phyloP scores from a whole-genome alignment of 2,797 vertebrate species.

The Esox masquinongy region DNA sequence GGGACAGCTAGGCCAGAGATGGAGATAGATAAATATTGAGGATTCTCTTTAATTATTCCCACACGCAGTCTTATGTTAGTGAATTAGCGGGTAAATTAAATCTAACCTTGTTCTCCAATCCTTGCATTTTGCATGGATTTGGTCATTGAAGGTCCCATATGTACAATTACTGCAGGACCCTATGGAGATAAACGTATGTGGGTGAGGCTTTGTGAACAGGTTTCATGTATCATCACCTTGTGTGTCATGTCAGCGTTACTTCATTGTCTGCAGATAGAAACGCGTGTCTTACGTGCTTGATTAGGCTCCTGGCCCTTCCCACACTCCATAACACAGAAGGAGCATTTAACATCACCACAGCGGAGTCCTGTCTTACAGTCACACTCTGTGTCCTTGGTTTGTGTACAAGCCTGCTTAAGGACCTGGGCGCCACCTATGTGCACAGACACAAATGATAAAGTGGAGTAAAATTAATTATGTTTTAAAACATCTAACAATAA shows the following conservation, averaged over 20 bases:
- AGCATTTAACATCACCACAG: slow-evolving; percentile 59
- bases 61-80: too few species aligned
- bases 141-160: slow-evolving; percentile 67
- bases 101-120: slow-evolving; percentile 65
- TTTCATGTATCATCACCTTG: slow-evolving; percentile 2
- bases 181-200: slow-evolving; percentile 38
- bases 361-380: slow-evolving; percentile 57
- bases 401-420: slow-evolving; percentile 39
- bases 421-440: slow-evolving; percentile 42
- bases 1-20: slow-evolving; percentile 59
- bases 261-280: background rate
- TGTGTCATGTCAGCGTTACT: background rate
- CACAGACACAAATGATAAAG: background rate
- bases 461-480: background rate
- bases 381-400: slow-evolving; percentile 61
- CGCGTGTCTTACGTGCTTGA: slow-evolving; percentile 53
- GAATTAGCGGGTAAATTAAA: background rate
- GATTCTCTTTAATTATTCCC: background rate
- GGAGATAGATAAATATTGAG: background rate
- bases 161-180: slow-evolving; percentile 69
- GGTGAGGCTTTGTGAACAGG: background rate
- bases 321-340: slow-evolving; percentile 60
- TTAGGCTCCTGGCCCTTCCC: slow-evolving; percentile 61
- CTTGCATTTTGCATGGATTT: slow-evolving; percentile 65
- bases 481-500: background rate